Conservation (phyloP, 2,888 invertebrate genomes). For the Escarpia spicata region DNA sequence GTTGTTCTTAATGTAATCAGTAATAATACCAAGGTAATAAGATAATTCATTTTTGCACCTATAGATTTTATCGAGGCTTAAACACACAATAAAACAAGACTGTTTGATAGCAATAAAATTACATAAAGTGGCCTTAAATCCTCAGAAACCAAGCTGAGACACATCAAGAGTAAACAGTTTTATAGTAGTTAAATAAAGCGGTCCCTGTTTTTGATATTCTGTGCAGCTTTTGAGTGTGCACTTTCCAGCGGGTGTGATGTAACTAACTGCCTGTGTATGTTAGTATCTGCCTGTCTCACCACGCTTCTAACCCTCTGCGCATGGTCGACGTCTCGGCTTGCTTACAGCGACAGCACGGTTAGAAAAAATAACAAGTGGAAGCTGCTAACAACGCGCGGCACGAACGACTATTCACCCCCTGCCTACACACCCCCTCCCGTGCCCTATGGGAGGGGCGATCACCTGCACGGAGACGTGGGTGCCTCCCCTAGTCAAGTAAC, state of each 20-base stretch:
- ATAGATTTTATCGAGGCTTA: background rate
- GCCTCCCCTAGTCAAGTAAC: background rate
- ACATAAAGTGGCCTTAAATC: no score
- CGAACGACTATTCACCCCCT: conserved; percentile 34
- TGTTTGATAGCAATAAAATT: no score
- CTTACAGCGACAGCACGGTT: conserved; percentile 59
- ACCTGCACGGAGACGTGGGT: background rate
- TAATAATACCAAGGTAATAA: background rate
- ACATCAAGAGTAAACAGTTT: background rate
- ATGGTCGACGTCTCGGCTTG: conserved; percentile 27
- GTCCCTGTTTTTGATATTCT: background rate
- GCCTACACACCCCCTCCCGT: conserved; percentile 38
- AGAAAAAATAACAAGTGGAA: conserved; percentile 59
- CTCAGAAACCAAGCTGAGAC: background rate
- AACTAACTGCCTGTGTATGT: background rate
- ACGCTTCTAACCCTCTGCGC: conserved; percentile 25
- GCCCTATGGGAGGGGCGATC: background rate
- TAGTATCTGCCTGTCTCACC: background rate
- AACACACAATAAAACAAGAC: background rate
- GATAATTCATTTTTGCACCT: no score
- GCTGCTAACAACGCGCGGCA: conserved; percentile 25
- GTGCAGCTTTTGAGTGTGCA: background rate
- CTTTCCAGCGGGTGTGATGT: background rate
- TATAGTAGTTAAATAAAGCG: no score
- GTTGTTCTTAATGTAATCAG: background rate